Percentiles rank a stretch among this genome's conserved stretches.
Conservation (phyloP, 2,797 vertebrate genomes). For the Benthosema pterotum region DNA sequence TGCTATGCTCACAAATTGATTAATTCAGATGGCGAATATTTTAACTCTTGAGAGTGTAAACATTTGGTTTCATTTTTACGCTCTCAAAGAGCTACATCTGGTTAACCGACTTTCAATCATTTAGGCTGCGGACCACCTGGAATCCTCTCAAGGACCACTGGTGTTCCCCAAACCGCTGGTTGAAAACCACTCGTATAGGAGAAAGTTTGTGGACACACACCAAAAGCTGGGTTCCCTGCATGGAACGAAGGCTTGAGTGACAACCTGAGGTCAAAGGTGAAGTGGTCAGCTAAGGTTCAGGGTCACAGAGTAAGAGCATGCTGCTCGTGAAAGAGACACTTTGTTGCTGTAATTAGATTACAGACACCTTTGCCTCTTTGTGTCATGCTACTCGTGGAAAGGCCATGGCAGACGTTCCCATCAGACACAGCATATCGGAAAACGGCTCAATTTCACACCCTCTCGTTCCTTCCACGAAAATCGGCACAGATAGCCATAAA, state of each 20-base stretch:
- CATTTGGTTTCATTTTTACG: no score
- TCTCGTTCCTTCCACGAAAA: conserved; percentile 2
- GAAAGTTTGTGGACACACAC: no score
- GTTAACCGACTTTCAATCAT: no score
- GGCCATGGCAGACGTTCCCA: conserved; percentile 8
- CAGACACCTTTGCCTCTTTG: conserved; percentile 16
- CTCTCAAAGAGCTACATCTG: no score
- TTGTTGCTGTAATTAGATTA: conserved; percentile 31
- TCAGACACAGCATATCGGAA: conserved; percentile 15
- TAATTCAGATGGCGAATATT: no score
- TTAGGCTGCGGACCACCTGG: no score
- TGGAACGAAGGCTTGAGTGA: conserved; percentile 22
- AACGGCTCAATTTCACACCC: neutral
- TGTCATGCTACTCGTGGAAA: conserved; percentile 13
- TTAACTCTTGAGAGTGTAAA: no score
- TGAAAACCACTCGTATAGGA: no score
- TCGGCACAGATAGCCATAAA: neutral
- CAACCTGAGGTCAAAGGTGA: conserved; percentile 31
- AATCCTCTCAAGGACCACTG: no score
- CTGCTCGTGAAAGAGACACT: conserved; percentile 12
- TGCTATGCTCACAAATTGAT: no score
- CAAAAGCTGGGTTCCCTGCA: neutral
- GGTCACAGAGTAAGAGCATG: conserved; percentile 5
- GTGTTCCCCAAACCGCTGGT: no score
- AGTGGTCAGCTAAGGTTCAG: conserved; percentile 13